Percentiles rank a stretch among this genome's conserved stretches.
These are phyloP conservation scores for rat (Rattus norvegicus) DNA, from an alignment of 2,113 vertebrate species.

Conservation along the genomic window DNA sequence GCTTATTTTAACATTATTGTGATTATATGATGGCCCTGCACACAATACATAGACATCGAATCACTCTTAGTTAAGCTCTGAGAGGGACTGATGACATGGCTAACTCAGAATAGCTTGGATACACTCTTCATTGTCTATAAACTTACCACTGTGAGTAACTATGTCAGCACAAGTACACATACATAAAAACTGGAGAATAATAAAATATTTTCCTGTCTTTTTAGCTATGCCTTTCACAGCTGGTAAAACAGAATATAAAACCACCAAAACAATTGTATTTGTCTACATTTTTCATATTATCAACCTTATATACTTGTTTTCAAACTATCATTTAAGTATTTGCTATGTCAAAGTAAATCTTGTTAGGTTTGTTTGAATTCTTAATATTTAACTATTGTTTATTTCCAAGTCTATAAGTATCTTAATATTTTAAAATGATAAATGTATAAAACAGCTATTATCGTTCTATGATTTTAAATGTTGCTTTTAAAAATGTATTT, in stretches of 20 bases:
- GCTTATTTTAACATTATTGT: slow-evolving; percentile 6
- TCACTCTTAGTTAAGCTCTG: not conserved
- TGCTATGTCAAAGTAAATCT: not conserved
- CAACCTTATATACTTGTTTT: not conserved
- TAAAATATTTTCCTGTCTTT: not conserved
- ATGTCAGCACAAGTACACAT: not conserved
- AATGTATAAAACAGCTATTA: not conserved
- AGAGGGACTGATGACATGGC: not conserved
- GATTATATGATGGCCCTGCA: not conserved
- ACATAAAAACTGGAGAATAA: not conserved
- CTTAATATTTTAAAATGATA: not conserved
- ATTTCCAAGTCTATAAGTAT: not conserved
- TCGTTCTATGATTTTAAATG: not conserved
- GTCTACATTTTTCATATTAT: not conserved
- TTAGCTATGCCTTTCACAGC: not conserved
- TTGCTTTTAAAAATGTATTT: not conserved
- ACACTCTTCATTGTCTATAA: not conserved
- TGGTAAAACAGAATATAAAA: not conserved
- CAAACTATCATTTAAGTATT: not conserved
- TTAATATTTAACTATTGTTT: not conserved
- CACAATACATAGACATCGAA: not conserved
- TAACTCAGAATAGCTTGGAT: not conserved
- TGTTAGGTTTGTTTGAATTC: not conserved
- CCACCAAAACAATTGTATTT: not conserved
- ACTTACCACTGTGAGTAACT: not conserved